Conservation (phyloP, 2,888 invertebrate genomes). For the Acanthoscelides obtectus region DNA sequence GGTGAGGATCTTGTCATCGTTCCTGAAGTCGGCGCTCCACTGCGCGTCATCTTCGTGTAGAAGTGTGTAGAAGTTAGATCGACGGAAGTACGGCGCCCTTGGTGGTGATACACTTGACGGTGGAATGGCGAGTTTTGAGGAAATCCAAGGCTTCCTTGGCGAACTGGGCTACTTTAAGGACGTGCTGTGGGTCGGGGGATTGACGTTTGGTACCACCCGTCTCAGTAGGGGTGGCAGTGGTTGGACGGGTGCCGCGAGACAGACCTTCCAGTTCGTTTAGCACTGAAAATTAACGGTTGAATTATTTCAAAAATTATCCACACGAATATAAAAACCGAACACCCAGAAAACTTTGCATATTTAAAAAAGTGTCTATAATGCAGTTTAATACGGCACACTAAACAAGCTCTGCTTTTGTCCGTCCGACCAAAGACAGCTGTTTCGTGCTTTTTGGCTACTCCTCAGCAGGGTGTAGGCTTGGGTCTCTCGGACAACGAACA, state of each 20-base stretch:
- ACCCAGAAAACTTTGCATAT: no score
- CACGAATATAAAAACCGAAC: no score
- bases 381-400: no score
- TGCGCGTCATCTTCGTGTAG: slow-evolving; percentile 67
- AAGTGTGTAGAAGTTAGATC: slow-evolving; percentile 77
- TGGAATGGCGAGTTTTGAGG: slow-evolving; percentile 60
- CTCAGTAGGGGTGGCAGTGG: slow-evolving; percentile 47
- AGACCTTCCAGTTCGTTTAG: slow-evolving; percentile 88
- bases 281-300: slow-evolving; percentile 65
- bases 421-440: no score
- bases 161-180: slow-evolving; percentile 65
- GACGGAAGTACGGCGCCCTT: slow-evolving; percentile 81
- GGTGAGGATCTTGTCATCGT: slow-evolving; percentile 82
- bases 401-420: no score
- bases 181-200: slow-evolving; percentile 55
- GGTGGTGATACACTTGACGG: slow-evolving; percentile 79
- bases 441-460: no score
- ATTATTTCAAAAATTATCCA: no score
- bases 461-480: no score
- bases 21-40: slow-evolving; percentile 50
- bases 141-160: slow-evolving; percentile 70
- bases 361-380: no score
- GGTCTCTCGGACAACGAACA: no score
- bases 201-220: slow-evolving; percentile 33
- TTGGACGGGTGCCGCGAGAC: slow-evolving; percentile 60